Evolutionary conservation across 2,113 vertebrate genomes (phyloP).

Genomic region (Paramormyrops kingsleyae): DNA sequence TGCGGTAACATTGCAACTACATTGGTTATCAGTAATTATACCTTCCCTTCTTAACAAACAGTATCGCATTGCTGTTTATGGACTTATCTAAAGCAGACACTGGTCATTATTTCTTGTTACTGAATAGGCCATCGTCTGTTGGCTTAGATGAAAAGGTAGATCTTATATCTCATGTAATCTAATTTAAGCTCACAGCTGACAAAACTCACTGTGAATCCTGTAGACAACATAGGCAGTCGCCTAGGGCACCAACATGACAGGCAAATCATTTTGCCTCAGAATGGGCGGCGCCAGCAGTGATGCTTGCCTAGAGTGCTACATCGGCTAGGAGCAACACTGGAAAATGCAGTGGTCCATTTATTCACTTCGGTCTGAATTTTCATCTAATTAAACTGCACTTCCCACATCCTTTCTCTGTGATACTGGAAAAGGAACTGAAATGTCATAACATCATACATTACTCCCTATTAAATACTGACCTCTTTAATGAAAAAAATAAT

Average conservation of each 20-base stretch:
- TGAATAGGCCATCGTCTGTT: background rate
- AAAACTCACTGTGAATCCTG: background rate
- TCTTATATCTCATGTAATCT: background rate
- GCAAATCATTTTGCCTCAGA: background rate
- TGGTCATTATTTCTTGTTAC: background rate
- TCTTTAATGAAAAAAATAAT: background rate
- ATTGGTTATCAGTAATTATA: background rate
- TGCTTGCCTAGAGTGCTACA: background rate
- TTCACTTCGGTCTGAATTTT: background rate
- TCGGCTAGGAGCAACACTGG: background rate
- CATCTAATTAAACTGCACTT: background rate
- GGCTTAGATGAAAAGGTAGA: background rate
- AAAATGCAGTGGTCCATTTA: background rate
- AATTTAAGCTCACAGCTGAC: background rate
- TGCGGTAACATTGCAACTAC: background rate
- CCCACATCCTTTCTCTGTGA: background rate
- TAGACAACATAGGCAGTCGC: background rate
- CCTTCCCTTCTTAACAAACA: background rate
- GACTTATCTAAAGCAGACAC: background rate
- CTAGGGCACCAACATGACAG: background rate
- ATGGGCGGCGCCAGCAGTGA: background rate
- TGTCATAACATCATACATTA: background rate
- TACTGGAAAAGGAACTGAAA: background rate
- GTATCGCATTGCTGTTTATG: background rate
- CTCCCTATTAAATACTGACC: background rate